These are phyloP conservation scores for Hycleus cichorii DNA, from an alignment of 1,140 invertebrate genomes.

Conservation along the genomic window DNA sequence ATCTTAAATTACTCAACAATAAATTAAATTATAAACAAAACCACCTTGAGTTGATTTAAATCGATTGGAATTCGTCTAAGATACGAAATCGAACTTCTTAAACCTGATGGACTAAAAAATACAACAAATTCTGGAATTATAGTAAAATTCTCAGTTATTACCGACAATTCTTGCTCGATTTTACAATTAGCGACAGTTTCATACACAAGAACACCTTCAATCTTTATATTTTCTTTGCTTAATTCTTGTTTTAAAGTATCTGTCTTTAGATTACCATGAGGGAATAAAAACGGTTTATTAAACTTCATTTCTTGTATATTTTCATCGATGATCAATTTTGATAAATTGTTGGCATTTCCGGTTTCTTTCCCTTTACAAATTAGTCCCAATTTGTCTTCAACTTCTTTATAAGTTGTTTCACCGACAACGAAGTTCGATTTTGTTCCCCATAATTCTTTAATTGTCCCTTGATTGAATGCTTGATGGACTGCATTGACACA, in stretches of 20 bases:
- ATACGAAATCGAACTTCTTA: constrained; percentile 23
- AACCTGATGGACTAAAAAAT: constrained; percentile 46
- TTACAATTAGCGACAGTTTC: constrained; percentile 36
- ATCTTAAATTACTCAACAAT: constrained; percentile 1
- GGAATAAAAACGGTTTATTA: constrained; percentile 42
- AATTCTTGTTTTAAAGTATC: constrained; percentile 39
- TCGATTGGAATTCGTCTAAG: constrained; percentile 27
- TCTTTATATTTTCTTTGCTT: constrained; percentile 28
- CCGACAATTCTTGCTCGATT: constrained; percentile 33
- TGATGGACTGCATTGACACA: constrained; percentile 38
- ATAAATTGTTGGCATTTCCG: constrained; percentile 42
- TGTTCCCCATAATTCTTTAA: constrained; percentile 32
- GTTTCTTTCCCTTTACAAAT: constrained; percentile 36
- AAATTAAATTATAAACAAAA: constrained; percentile 13
- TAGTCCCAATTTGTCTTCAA: constrained; percentile 33
- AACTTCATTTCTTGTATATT: constrained; percentile 27
- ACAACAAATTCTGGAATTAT: constrained; percentile 38
- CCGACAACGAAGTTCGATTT: constrained; percentile 44
- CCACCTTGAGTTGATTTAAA: constrained; percentile 30
- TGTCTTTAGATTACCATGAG: constrained; percentile 43
- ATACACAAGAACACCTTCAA: constrained; percentile 39
- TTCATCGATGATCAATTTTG: constrained; percentile 38
- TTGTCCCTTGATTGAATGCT: constrained; percentile 20
- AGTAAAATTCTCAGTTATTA: constrained; percentile 29
- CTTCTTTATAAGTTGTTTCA: constrained; percentile 37